A percentile compares a stretch with the other conserved stretches of the same genome.
phyloP scores from a whole-genome alignment of 92 coral and sea anemone species.

The Epizoanthus stellaris region DNA sequence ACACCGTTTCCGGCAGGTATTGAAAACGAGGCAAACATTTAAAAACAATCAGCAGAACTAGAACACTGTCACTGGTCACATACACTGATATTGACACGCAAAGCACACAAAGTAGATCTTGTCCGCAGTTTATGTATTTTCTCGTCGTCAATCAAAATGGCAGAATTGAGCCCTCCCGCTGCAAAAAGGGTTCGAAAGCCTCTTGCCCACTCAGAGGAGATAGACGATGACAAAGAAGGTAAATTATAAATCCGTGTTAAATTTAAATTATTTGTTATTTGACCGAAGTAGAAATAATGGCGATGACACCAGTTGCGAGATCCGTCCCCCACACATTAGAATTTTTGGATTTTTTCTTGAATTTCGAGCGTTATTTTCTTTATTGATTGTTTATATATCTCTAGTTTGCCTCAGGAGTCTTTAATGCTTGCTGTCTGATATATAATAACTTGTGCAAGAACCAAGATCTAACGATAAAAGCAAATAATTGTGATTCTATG shows the following conservation, averaged over 20 bases:
- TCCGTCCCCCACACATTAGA: not conserved
- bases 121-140: no score
- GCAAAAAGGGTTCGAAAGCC: conserved; percentile 21
- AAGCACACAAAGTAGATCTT: no score
- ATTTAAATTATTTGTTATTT: not conserved
- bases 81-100: not conserved
- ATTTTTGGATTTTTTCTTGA: no score
- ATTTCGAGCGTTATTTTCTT: conserved; percentile 2
- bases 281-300: not conserved
- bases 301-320: not conserved
- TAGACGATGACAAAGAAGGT: conserved; percentile 39
- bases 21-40: conserved; percentile 19
- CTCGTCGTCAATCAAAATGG: not conserved
- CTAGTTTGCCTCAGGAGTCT: not conserved
- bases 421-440: not conserved
- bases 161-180: conserved; percentile 7
- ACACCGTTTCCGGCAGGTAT: conserved; percentile 27
- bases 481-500: not conserved
- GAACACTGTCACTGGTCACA: conserved; percentile 12
- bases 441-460: not conserved
- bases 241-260: not conserved
- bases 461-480: not conserved
- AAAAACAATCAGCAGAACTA: not conserved
- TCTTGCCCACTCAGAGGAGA: not conserved
- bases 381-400: not conserved